These are phyloP conservation scores for Drosophila lini DNA, from an alignment of 1,140 invertebrate species.

Conservation along the genomic window DNA sequence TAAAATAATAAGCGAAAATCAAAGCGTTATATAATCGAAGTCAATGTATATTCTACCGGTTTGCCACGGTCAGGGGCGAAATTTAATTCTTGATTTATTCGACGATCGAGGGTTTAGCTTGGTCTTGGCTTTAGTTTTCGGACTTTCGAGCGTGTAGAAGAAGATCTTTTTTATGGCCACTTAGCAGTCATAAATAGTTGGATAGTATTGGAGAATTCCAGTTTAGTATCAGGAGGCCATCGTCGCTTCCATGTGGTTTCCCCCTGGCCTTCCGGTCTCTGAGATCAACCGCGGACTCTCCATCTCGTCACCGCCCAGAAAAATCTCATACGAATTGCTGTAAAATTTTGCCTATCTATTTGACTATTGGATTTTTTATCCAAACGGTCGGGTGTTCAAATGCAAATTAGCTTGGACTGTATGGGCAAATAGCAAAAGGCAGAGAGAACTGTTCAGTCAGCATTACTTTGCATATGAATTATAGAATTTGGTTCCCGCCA, in stretches of 20 bases:
- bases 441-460: conserved; percentile 22
- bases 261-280: conserved; percentile 12
- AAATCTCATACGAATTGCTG: conserved; percentile 34
- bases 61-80: conserved; percentile 16
- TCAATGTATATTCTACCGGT: conserved; percentile 38
- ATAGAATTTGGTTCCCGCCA: conserved; percentile 30
- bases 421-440: conserved; percentile 13
- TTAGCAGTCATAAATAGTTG: conserved; percentile 53
- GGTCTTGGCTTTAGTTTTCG: conserved; percentile 17
- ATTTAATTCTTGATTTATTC: conserved; percentile 47
- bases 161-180: conserved; percentile 53
- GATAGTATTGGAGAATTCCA: conserved; percentile 31
- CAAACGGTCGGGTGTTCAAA: conserved; percentile 37
- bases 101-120: conserved; percentile 15
- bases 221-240: conserved; percentile 36
- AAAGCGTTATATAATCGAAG: conserved; percentile 36
- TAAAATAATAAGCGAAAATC: conserved; percentile 16
- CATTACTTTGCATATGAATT: conserved; percentile 53
- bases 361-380: conserved; percentile 57
- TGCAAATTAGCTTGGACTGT: conserved; percentile 62
- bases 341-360: conserved; percentile 69
- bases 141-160: conserved; percentile 15
- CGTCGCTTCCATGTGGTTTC: conserved; percentile 1
- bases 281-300: conserved; percentile 18
- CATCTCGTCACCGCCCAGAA: conserved; percentile 21